phyloP scores from a whole-genome alignment of 2,888 invertebrate species.

The Nomada flava region DNA sequence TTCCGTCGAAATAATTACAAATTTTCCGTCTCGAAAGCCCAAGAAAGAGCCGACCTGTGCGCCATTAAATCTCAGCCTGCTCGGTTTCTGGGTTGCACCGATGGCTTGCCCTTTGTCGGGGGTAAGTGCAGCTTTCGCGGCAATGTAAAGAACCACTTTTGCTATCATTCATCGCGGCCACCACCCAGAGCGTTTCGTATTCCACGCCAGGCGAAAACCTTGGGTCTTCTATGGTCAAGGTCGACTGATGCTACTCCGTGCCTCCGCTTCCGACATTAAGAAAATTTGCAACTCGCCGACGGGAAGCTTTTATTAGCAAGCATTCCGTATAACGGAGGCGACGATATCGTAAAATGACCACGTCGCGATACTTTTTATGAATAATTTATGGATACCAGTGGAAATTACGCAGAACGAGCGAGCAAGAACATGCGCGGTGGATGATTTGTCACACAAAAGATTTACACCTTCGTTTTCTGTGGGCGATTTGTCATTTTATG shows the following conservation, averaged over 20 bases:
- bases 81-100: not conserved
- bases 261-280: slow-evolving; percentile 4
- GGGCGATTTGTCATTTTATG: not conserved
- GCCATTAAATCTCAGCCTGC: not conserved
- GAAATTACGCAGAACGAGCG: slow-evolving; percentile 15
- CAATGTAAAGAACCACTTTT: slow-evolving; percentile 18
- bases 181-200: slow-evolving; percentile 4
- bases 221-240: slow-evolving; percentile 39
- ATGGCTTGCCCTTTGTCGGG: slow-evolving; percentile 14
- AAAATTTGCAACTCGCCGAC: slow-evolving; percentile 11
- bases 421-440: not conserved
- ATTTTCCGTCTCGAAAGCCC: no score
- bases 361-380: slow-evolving; percentile 37
- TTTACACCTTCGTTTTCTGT: not conserved
- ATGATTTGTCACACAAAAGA: not conserved
- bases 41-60: not conserved
- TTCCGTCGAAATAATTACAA: not conserved
- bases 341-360: slow-evolving; percentile 17
- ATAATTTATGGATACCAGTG: slow-evolving; percentile 32
- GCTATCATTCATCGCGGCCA: slow-evolving; percentile 7
- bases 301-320: slow-evolving; percentile 11
- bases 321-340: not conserved
- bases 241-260: not conserved
- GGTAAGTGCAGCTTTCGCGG: slow-evolving; percentile 24
- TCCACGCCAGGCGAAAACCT: slow-evolving; percentile 16